Percentiles rank a stretch among this genome's conserved stretches.
These are phyloP conservation scores for Sebastes flavidus DNA, from an alignment of 2,797 vertebrate genomes.

Conservation along the genomic window DNA sequence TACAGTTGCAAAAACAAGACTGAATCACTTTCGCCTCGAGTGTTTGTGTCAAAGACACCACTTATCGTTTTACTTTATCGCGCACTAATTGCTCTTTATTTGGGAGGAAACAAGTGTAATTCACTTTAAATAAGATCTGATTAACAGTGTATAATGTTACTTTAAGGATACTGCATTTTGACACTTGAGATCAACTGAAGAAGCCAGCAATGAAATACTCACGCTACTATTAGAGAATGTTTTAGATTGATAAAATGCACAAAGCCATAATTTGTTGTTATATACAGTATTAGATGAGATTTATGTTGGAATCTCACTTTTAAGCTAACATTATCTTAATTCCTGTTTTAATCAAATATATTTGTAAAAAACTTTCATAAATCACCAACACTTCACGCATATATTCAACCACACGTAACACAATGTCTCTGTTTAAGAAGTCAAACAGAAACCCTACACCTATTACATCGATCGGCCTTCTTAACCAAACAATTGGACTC, in stretches of 20 bases:
- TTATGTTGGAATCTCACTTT: not conserved
- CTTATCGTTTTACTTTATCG: conserved; percentile 26
- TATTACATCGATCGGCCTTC: conserved; percentile 42
- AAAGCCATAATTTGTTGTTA: not conserved
- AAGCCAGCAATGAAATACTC: not conserved
- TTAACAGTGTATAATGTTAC: not conserved
- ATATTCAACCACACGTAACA: conserved; percentile 21
- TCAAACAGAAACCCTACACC: conserved; percentile 23
- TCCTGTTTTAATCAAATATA: not conserved
- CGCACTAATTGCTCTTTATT: conserved; percentile 38
- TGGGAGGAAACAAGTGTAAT: conserved; percentile 17
- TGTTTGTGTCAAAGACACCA: conserved; percentile 37
- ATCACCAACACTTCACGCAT: not conserved
- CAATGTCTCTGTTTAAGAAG: conserved; percentile 26
- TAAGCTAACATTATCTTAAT: not conserved
- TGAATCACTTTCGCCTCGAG: conserved; percentile 41
- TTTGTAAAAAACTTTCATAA: not conserved
- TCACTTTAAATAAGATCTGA: not conserved
- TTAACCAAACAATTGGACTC: conserved; percentile 56
- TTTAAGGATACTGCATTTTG: not conserved
- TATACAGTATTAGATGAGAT: not conserved
- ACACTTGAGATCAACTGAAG: not conserved
- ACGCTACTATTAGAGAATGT: not conserved
- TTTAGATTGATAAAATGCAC: not conserved
- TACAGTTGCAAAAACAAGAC: conserved; percentile 30